Base-by-base conservation (phyloP, 2,888 invertebrate species). In the Ctenicera cuprea region DNA sequence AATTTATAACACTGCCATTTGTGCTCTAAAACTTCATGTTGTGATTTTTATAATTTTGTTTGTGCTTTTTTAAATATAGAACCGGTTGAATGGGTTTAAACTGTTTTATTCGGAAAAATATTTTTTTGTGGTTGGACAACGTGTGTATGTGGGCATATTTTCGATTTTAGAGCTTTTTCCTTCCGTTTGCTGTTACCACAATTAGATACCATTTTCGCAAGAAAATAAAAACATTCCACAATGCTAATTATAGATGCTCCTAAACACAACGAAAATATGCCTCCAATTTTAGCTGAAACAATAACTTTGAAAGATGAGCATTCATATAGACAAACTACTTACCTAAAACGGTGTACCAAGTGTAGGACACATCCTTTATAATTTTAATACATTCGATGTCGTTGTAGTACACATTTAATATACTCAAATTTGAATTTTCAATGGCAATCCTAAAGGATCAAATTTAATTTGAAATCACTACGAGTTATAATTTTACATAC, bases 171-270 rank as follows among this genome's bases (percentile, higher is more conserved):
- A 26, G 3, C 5, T 2, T 5, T 26, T 26, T 2, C 26, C 26
- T 26, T 26, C 5, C 5, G 26, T 26, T 3, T 26, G n/a, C 5
- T 26, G 5, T 26, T 5, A 26, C 26, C 5, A 2, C 5, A 57
- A 18, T 57, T 18, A 5, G 3, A 12, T 14, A 57, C 2, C 1
- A 1, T 11, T 41, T 62, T 62, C 9, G 22, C 37, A 18, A 59
- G 33, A 67, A 79, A 84, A 76, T 90, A 91, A 1, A 89, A 12
- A 4, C 91, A 77, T 83, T 92, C 91, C 4, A 91, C 87, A 16
- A 91, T 75, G 78, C 91, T 91, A 65, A 91, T 86, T 33, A 91
- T 87, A 0, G 91, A 91, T 0, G 91, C 92, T 0, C 91, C 91
- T 0, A 92, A 84, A 66, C 91, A 92, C 0, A 92, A 85, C 0